Conservation (phyloP, 2,888 invertebrate species). For the Byasa hedistus region DNA sequence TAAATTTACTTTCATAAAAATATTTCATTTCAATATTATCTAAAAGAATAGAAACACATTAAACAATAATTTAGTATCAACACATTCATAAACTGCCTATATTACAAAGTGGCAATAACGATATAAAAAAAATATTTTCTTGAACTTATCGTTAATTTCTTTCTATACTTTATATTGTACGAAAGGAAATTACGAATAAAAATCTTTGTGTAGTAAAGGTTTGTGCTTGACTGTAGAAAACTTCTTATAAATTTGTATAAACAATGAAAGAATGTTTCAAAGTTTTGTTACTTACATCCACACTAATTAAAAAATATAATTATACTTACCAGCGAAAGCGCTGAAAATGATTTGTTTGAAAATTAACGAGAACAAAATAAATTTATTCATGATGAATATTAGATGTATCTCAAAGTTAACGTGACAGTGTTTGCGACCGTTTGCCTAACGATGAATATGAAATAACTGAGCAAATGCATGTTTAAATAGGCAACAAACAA, state of each 20-base stretch:
- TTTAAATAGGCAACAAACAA: conserved; percentile 3
- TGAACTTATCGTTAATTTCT: too few species aligned
- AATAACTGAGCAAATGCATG: not conserved
- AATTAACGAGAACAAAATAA: not conserved
- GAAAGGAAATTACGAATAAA: too few species aligned
- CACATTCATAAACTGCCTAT: too few species aligned
- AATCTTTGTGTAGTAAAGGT: too few species aligned
- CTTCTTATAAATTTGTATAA: too few species aligned
- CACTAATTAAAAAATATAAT: not conserved
- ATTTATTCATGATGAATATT: conserved; percentile 3
- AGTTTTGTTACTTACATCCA: not conserved
- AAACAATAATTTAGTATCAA: too few species aligned
- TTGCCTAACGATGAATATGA: not conserved
- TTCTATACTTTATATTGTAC: too few species aligned
- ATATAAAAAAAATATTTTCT: too few species aligned
- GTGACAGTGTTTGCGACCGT: not conserved
- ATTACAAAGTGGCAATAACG: too few species aligned
- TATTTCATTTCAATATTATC: not conserved
- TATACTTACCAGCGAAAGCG: conserved; percentile 13
- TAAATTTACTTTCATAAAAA: not conserved
- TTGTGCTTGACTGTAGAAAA: too few species aligned
- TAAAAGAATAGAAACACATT: not conserved
- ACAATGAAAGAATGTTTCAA: too few species aligned
- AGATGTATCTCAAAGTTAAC: not conserved
- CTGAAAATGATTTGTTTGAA: not conserved